phyloP scores from a whole-genome alignment of 2,888 invertebrate genomes.

The Eupeodes luniger region DNA sequence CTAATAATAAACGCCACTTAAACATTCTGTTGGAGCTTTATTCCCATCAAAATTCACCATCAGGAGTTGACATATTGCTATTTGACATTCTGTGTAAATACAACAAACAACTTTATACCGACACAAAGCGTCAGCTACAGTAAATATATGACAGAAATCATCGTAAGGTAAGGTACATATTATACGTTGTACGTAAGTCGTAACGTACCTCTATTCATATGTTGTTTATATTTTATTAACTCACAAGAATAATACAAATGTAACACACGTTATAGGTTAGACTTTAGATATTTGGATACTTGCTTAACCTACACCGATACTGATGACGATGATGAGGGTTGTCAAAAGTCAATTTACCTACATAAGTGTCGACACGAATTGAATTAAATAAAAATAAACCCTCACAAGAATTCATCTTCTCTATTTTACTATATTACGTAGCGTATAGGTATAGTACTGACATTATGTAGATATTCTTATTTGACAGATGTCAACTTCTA shows the following conservation, averaged over 20 bases:
- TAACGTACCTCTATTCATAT: too few relatives aligned
- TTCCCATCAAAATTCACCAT: slow-evolving; percentile 20
- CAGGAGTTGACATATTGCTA: slow-evolving; percentile 25
- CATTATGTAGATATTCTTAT: not conserved
- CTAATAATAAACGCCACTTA: slow-evolving; percentile 45
- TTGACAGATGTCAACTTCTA: slow-evolving; percentile 39
- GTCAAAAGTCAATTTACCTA: slow-evolving; percentile 71
- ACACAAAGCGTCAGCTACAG: not conserved
- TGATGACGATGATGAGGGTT: slow-evolving; percentile 7
- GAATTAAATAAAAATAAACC: slow-evolving; percentile 24
- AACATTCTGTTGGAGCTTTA: slow-evolving; percentile 31
- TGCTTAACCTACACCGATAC: not conserved
- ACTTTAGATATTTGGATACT: not conserved
- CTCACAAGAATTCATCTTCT: slow-evolving; percentile 10
- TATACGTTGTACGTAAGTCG: not conserved
- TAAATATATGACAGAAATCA: not conserved
- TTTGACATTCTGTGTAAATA: slow-evolving; percentile 40
- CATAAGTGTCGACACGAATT: slow-evolving; percentile 56
- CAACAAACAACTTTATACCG: slow-evolving; percentile 30
- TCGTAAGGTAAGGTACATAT: not conserved
- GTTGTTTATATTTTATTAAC: too few relatives aligned
- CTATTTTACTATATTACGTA: too few relatives aligned
- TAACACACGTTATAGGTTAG: slow-evolving; percentile 12
- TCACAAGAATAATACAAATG: slow-evolving; percentile 47
- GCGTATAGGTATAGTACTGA: too few relatives aligned